phyloP scores from a whole-genome alignment of 1,140 invertebrate genomes.

The Pseudoatta argentina region DNA sequence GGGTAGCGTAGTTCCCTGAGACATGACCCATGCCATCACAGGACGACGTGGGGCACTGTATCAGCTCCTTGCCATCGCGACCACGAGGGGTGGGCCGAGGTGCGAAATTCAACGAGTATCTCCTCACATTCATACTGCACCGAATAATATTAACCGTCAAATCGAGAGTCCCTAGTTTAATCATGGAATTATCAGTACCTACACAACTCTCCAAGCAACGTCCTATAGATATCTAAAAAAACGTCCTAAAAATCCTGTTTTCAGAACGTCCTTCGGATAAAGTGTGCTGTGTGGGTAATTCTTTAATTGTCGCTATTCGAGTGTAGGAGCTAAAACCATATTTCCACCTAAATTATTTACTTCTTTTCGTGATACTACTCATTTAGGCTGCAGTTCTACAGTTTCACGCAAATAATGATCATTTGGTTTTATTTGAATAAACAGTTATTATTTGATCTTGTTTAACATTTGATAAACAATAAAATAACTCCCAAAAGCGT shows the following conservation, averaged over 20 bases:
- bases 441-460: too few species aligned
- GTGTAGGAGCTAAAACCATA: background rate
- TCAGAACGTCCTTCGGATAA: too few species aligned
- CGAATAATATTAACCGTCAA: constrained; percentile 80
- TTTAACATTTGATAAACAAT: too few species aligned
- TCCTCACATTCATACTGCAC: constrained; percentile 85
- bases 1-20: constrained; percentile 92
- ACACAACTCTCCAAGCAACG: too few species aligned
- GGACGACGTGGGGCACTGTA: constrained; percentile 91
- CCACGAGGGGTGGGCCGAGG: constrained; percentile 85
- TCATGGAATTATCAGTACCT: constrained; percentile 14
- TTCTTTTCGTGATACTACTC: background rate
- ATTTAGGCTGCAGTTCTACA: background rate
- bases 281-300: background rate
- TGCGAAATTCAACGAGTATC: constrained; percentile 85
- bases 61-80: constrained; percentile 90
- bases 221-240: too few species aligned
- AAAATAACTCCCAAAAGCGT: too few species aligned
- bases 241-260: too few species aligned
- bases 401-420: too few species aligned
- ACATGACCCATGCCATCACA: constrained; percentile 92
- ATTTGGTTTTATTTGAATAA: too few species aligned
- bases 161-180: constrained; percentile 29
- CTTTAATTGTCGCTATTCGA: constrained; percentile 17
- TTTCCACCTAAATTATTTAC: background rate